phyloP scores from a whole-genome alignment of 2,113 vertebrate species.

The Barnardius zonarius region DNA sequence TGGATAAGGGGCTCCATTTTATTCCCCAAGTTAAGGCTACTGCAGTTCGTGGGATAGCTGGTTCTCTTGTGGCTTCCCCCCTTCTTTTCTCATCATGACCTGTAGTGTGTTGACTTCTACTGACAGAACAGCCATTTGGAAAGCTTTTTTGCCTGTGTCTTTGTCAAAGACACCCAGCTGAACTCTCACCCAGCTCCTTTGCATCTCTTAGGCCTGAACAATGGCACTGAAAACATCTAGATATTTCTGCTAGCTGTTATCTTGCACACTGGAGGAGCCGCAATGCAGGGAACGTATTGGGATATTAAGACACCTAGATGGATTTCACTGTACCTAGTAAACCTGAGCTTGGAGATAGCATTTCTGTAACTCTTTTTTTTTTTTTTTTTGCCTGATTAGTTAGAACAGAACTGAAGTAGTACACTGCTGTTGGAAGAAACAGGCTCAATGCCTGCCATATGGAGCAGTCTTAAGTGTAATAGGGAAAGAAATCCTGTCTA shows the following conservation, averaged over 20 bases:
- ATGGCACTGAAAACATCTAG: not conserved
- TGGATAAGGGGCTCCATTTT: not conserved
- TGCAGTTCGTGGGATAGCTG: not conserved
- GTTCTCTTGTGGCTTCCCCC: not conserved
- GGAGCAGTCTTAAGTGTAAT: not conserved
- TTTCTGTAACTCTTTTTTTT: not conserved
- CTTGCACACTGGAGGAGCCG: not conserved
- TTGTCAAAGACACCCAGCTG: not conserved
- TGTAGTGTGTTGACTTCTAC: not conserved
- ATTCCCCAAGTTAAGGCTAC: not conserved
- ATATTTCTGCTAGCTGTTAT: not conserved
- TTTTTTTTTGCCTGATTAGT: not conserved
- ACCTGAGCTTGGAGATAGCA: not conserved
- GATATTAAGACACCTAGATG: not conserved
- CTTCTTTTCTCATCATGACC: not conserved
- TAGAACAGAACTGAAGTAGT: not conserved
- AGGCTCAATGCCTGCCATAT: not conserved
- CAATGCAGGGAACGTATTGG: not conserved
- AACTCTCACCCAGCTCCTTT: not conserved
- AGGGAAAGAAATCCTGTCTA: not conserved
- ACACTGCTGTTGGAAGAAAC: not conserved
- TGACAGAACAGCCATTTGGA: not conserved
- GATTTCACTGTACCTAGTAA: not conserved
- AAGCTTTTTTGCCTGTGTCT: not conserved
- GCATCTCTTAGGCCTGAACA: not conserved